Percentiles rank a stretch among this genome's conserved stretches.
phyloP scores from a whole-genome alignment of 2,113 vertebrate genomes.

The Mormyrus lacerda region DNA sequence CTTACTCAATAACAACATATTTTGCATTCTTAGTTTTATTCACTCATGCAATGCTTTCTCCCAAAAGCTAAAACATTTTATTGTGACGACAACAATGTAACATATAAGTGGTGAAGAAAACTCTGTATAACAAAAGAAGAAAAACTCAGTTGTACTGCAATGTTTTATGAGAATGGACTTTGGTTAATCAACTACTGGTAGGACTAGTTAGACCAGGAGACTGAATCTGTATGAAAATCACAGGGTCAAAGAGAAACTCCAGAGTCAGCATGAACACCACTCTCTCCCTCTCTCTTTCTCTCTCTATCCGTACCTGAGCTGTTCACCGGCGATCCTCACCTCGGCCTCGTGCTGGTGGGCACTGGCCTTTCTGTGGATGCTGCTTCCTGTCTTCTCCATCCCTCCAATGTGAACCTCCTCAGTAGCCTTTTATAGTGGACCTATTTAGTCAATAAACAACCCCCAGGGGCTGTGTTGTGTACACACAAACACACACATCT shows the following conservation, averaged over 20 bases:
- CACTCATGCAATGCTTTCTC: neutral
- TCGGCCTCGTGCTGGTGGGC: constrained; percentile 67
- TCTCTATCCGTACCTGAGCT: constrained; percentile 66
- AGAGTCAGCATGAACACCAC: neutral
- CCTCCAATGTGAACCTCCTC: neutral
- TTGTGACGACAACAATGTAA: neutral
- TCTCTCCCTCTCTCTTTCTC: neutral
- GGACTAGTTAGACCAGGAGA: neutral
- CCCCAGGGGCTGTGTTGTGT: neutral
- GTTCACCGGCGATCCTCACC: constrained; percentile 77
- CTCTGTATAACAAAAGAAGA: neutral
- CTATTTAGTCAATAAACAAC: constrained; percentile 54
- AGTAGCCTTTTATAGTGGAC: constrained; percentile 9
- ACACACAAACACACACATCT: constrained; percentile 2
- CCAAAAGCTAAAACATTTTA: neutral
- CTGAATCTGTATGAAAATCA: neutral
- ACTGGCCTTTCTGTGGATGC: constrained; percentile 58
- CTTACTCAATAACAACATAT: neutral
- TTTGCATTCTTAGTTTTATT: neutral
- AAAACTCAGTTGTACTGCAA: neutral
- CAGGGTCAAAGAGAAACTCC: neutral
- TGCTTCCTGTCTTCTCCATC: constrained; percentile 58
- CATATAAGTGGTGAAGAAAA: neutral
- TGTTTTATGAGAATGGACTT: neutral
- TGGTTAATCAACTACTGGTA: neutral